Base-by-base conservation (phyloP, 2,797 vertebrate species). In the Adrianichthys oophorus region DNA sequence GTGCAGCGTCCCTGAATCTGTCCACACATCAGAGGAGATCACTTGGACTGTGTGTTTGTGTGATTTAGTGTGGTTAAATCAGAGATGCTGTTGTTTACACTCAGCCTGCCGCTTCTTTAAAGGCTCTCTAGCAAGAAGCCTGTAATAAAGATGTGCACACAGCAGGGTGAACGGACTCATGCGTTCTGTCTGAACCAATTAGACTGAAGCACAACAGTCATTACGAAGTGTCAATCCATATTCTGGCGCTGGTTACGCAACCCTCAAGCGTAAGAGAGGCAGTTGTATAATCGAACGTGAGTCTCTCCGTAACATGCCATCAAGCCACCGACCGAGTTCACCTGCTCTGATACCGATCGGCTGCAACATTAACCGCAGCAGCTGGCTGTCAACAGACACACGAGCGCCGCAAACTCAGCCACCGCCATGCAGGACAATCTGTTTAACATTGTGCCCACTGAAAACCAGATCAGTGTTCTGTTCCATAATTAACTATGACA, bases 281-380 rank as follows among this genome's bases (percentile, higher is more conserved):
- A 48, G 58, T 84, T 85, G 78, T 84, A 48, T 82, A 84, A 88
- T 59, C 52, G 43, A 45, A 45, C 64, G 62, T 44, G 65, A 53
- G 56, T 41, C 52, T 68, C 61, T 72, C 59, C 49, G 50, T 70
- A 69, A 46, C 70, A 73, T 65, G 62, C 40, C 48, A 68, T 72
- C 66, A 72, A 49, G 59, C 58, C 58, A 74, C 4, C 59, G 65
- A 56, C 50, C 56, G 52, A 45, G 62, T 21, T 76, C 59, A 69
- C 61, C 77, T 62, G 69, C 74, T 17, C 14, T 53, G 44, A 74
- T 47, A 65, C 68, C 70, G 79, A 78, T 41, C 43, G 51, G 48
- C 58, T 72, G 80, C 70, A 85, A 82, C 80, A 63, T 68, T 82
- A 88, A 73, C 69, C 78, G 42, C 46, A 68, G 84, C 80, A 84